phyloP scores from a whole-genome alignment of 2,797 vertebrate species.

The Leptoclinus maculatus region DNA sequence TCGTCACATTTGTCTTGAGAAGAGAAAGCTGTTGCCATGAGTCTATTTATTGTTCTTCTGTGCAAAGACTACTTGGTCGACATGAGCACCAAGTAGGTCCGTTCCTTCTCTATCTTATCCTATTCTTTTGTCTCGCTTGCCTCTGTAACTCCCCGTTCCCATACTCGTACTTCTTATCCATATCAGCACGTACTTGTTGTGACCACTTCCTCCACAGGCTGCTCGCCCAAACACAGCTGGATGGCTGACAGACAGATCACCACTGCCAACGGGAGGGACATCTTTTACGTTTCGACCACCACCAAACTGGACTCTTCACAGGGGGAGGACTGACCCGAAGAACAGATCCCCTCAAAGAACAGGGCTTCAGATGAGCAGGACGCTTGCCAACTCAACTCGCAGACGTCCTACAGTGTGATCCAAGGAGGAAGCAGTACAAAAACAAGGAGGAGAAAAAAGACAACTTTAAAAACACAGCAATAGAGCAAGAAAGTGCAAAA shows the following conservation, averaged over 20 bases:
- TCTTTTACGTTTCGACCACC: constrained; percentile 20
- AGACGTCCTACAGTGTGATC: neutral
- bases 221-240: constrained; percentile 61
- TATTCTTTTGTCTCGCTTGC: neutral
- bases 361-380: neutral
- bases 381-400: neutral
- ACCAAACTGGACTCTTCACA: neutral
- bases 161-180: neutral
- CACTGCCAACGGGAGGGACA: constrained; percentile 58
- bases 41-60: neutral
- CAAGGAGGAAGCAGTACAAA: neutral
- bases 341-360: constrained; percentile 10
- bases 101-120: neutral
- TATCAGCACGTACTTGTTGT: constrained; percentile 58
- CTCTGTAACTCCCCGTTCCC: neutral
- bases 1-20: neutral
- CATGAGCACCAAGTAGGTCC: neutral
- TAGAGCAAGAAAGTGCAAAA: neutral
- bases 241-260: constrained; percentile 61
- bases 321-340: neutral
- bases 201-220: constrained; percentile 52
- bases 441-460: neutral
- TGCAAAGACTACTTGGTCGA: neutral
- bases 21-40: neutral
- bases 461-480: neutral